A percentile compares a stretch with the other conserved stretches of the same genome.
These are phyloP conservation scores for Meriones psammophilus DNA, from an alignment of 2,797 vertebrate genomes.

Conservation along the genomic window DNA sequence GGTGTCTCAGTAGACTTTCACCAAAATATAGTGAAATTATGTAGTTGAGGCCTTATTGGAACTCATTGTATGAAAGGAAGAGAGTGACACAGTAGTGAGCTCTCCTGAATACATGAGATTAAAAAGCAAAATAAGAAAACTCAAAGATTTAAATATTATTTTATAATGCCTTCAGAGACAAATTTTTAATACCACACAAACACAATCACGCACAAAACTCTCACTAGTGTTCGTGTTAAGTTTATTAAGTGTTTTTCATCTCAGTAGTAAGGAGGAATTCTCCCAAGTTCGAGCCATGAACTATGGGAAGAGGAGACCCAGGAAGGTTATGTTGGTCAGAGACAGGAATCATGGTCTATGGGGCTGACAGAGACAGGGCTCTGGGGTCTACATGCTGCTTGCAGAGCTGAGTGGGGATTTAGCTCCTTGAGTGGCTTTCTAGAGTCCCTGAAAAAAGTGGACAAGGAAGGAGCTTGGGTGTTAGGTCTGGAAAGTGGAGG, in stretches of 20 bases:
- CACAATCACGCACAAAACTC: background rate
- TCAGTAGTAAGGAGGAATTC: background rate
- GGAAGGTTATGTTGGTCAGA: background rate
- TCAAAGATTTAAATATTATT: background rate
- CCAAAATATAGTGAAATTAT: background rate
- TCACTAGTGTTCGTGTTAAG: background rate
- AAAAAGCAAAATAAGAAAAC: background rate
- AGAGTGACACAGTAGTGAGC: background rate
- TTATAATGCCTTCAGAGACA: background rate
- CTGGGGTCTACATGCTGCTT: background rate
- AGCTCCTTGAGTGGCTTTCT: background rate
- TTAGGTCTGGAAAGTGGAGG: background rate
- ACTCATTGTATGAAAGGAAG: background rate
- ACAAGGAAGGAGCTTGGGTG: background rate
- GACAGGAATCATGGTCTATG: background rate
- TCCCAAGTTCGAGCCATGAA: background rate
- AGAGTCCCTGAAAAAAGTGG: background rate
- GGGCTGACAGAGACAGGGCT: accelerated
- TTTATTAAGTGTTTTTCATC: background rate
- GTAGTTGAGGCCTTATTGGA: background rate
- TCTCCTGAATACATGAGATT: background rate
- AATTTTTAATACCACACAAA: background rate
- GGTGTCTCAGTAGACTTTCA: background rate
- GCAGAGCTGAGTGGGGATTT: background rate
- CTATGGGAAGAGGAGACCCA: background rate